Percentiles rank a stretch among this genome's conserved stretches.
phyloP scores from a whole-genome alignment of 2,888 invertebrate species.

The Drosophila siamana region DNA sequence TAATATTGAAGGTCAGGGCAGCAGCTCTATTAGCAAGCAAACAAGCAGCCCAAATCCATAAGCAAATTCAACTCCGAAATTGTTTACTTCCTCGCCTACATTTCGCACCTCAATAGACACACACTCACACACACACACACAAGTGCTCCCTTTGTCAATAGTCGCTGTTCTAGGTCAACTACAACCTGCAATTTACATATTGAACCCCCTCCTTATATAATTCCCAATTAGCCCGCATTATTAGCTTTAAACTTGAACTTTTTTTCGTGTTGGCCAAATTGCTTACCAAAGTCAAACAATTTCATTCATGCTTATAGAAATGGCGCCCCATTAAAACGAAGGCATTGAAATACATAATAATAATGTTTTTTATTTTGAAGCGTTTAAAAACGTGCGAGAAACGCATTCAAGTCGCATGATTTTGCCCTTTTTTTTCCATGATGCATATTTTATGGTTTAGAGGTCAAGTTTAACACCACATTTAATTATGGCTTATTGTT shows the following conservation, averaged over 20 bases:
- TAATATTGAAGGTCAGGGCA: constrained; percentile 73
- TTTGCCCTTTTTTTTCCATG: constrained; percentile 32
- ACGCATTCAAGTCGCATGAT: constrained; percentile 54
- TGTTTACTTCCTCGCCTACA: constrained; percentile 69
- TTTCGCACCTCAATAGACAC: constrained; percentile 61
- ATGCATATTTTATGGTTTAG: constrained; percentile 20
- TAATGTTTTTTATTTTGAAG: constrained; percentile 24
- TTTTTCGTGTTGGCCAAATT: constrained; percentile 30
- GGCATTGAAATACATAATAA: constrained; percentile 32
- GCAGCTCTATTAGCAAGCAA: constrained; percentile 60
- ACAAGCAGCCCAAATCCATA: constrained; percentile 34
- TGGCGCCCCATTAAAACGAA: constrained; percentile 21
- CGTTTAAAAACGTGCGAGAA: constrained; percentile 41
- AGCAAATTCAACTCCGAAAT: constrained; percentile 30
- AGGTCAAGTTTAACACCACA: constrained; percentile 48
- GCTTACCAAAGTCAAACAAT: constrained; percentile 31
- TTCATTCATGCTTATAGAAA: constrained; percentile 44
- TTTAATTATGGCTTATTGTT: constrained; percentile 20
- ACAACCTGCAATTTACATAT: constrained; percentile 66
- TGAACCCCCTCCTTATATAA: constrained; percentile 41
- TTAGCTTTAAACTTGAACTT: constrained; percentile 76
- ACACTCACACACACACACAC: neutral
- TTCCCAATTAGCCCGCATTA: constrained; percentile 75
- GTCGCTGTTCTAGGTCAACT: constrained; percentile 67
- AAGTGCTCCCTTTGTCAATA: constrained; percentile 52